phyloP scores from a whole-genome alignment of 2,113 vertebrate species.

The Callocephalon fimbriatum region DNA sequence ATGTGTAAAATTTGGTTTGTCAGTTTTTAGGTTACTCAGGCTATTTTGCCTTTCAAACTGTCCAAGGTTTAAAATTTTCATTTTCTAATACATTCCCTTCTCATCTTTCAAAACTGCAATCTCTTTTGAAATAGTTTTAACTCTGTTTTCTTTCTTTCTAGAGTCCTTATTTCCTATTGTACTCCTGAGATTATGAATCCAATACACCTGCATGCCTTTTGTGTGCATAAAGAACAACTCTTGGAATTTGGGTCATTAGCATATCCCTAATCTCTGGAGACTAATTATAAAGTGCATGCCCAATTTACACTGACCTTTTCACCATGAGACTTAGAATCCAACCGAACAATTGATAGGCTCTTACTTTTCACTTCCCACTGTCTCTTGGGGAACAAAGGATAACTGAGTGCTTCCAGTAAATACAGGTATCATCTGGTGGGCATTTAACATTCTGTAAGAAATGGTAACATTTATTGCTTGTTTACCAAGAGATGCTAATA shows the following conservation, averaged over 20 bases:
- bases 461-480: neutral
- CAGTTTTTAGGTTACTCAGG: neutral
- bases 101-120: neutral
- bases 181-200: neutral
- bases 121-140: neutral
- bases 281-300: neutral
- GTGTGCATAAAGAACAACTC: neutral
- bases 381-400: neutral
- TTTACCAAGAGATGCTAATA: neutral
- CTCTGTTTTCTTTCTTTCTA: neutral
- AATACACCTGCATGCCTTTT: neutral
- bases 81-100: neutral
- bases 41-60: neutral
- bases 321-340: neutral
- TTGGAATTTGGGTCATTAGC: neutral
- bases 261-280: neutral
- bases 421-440: neutral
- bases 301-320: neutral
- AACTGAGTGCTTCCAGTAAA: neutral
- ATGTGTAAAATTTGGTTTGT: neutral
- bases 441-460: neutral
- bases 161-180: neutral
- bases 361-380: neutral
- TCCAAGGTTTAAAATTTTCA: neutral
- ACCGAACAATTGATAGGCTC: neutral